Percentiles rank a stretch among this genome's conserved stretches.
Evolutionary conservation across 2,888 invertebrate genomes (phyloP).

Genomic region (Idaea biselata): DNA sequence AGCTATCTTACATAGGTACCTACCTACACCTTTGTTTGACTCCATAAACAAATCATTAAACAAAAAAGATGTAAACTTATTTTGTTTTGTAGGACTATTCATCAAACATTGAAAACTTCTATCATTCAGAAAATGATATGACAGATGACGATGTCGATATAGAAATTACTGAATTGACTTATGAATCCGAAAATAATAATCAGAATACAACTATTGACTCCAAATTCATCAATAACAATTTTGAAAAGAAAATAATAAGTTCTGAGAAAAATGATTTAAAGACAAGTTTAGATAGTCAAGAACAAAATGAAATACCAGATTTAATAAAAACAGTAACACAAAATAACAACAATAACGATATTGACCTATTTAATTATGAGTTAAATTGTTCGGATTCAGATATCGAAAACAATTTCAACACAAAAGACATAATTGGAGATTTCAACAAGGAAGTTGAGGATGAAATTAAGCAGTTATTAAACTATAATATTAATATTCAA

Average conservation of each 20-base stretch:
- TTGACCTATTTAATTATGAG: slow-evolving; percentile 46
- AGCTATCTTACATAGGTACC: slow-evolving; percentile 38
- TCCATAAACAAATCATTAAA: too few relatives aligned
- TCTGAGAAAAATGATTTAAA: slow-evolving; percentile 9
- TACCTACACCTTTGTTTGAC: slow-evolving; percentile 35
- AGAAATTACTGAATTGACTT: slow-evolving; percentile 58
- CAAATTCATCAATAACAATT: slow-evolving; percentile 62
- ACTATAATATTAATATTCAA: slow-evolving; percentile 72
- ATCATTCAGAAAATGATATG: slow-evolving; percentile 78
- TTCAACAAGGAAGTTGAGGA: slow-evolving; percentile 82
- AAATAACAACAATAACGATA: slow-evolving; percentile 59
- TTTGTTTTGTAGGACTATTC: slow-evolving; percentile 66
- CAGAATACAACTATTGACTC: slow-evolving; percentile 40
- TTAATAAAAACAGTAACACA: slow-evolving; percentile 66
- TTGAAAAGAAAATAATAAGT: slow-evolving; percentile 68
- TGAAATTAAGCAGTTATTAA: slow-evolving; percentile 76
- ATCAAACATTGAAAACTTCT: slow-evolving; percentile 69
- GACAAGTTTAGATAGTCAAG: slow-evolving; percentile 19
- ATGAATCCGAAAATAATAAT: slow-evolving; percentile 47
- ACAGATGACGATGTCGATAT: slow-evolving; percentile 73
- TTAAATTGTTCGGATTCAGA: slow-evolving; percentile 61
- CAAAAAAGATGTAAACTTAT: slow-evolving; percentile 12
- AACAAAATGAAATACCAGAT: slow-evolving; percentile 66
- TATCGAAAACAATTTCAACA: slow-evolving; percentile 71
- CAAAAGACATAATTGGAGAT: slow-evolving; percentile 79